phyloP scores from a whole-genome alignment of 1,140 invertebrate species.

The Panonychus citri region DNA sequence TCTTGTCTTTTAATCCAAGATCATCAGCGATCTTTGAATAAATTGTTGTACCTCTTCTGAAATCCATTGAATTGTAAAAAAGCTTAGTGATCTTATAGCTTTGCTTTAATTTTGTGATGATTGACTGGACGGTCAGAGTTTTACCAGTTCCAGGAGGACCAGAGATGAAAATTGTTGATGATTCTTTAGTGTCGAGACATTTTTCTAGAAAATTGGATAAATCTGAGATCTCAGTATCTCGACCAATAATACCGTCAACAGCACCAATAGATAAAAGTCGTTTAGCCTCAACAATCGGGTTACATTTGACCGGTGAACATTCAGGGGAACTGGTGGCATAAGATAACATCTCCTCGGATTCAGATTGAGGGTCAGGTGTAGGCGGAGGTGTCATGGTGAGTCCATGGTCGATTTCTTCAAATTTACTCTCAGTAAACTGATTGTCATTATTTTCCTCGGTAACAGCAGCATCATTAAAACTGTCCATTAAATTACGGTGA shows the following conservation, averaged over 20 bases:
- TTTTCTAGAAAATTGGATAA: conserved; percentile 41
- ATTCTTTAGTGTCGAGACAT: conserved; percentile 37
- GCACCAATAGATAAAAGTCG: not conserved
- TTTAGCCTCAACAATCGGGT: not conserved
- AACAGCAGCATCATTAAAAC: no score
- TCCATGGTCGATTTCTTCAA: no score
- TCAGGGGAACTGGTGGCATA: not conserved
- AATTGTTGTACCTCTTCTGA: conserved; percentile 44
- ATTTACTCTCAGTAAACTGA: no score
- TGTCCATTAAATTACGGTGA: no score
- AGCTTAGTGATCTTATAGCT: conserved; percentile 33
- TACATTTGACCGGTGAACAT: not conserved
- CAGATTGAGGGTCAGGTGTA: not conserved
- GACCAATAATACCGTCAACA: conserved; percentile 32
- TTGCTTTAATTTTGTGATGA: conserved; percentile 24
- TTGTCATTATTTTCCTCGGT: no score
- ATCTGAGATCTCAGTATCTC: conserved; percentile 47
- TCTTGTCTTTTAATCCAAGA: conserved; percentile 7
- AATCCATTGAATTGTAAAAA: conserved; percentile 56
- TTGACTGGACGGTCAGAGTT: conserved; percentile 6
- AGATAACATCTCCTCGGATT: not conserved
- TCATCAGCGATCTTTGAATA: conserved; percentile 27
- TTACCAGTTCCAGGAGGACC: conserved; percentile 78
- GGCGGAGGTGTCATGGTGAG: not conserved
- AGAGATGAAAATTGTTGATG: conserved; percentile 71